These are phyloP conservation scores for Falcunculus frontatus DNA, from an alignment of 2,113 vertebrate genomes.

Conservation along the genomic window DNA sequence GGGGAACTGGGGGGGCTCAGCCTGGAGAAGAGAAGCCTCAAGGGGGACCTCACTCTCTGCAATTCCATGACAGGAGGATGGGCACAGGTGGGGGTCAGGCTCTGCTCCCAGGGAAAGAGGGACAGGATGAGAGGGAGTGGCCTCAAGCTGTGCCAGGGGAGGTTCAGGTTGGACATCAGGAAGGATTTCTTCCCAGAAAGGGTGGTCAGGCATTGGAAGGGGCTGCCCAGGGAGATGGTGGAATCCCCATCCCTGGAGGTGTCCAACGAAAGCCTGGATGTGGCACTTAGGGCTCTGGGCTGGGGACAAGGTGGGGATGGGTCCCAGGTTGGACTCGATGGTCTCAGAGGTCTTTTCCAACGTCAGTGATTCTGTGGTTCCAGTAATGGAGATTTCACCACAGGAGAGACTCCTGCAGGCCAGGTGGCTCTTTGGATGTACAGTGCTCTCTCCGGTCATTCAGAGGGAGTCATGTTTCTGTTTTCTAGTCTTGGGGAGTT, in stretches of 20 bases:
- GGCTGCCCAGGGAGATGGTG: neutral
- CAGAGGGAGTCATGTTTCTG: neutral
- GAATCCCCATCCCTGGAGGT: neutral
- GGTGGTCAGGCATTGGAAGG: neutral
- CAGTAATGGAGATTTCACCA: neutral
- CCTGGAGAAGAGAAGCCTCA: neutral
- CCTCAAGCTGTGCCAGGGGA: neutral
- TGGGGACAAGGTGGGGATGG: neutral
- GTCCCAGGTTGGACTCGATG: neutral
- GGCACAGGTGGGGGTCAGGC: fast-evolving
- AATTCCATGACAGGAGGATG: neutral
- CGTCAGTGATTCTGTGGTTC: neutral
- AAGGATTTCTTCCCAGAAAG: neutral
- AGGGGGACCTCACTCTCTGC: neutral
- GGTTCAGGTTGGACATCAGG: neutral
- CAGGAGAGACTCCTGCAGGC: neutral
- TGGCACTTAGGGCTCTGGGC: neutral
- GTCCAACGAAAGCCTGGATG: neutral
- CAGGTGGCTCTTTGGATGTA: neutral
- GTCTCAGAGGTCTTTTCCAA: neutral
- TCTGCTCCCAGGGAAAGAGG: neutral
- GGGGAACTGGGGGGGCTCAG: neutral
- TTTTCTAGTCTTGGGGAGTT: neutral
- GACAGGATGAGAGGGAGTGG: fast-evolving
- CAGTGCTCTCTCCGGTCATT: neutral